Evolutionary conservation across 2,113 vertebrate species (phyloP).

Genomic region (Vombatus ursinus): DNA sequence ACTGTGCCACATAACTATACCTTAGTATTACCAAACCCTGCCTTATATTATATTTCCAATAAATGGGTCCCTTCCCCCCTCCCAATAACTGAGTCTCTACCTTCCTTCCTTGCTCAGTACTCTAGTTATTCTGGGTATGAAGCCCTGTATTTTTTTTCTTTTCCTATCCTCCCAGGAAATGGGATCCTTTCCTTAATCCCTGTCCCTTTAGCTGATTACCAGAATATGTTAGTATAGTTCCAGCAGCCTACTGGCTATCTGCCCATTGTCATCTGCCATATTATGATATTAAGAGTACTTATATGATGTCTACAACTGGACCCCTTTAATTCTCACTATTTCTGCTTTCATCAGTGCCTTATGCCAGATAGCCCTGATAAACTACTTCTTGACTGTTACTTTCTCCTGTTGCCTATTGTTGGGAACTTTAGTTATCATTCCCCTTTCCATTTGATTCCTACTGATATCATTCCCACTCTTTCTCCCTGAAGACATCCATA

Average conservation of each 20-base stretch:
- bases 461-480: background rate
- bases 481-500: background rate
- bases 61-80: background rate
- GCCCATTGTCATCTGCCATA: no score
- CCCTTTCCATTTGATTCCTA: background rate
- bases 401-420: background rate
- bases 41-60: background rate
- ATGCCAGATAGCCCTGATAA: background rate
- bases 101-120: no score
- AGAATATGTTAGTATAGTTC: no score
- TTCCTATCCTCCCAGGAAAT: no score
- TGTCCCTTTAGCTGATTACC: no score
- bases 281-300: no score
- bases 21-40: background rate
- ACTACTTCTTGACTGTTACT: background rate
- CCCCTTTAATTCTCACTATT: background rate
- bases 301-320: background rate
- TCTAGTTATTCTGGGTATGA: no score
- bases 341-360: background rate
- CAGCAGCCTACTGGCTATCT: no score
- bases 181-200: no score
- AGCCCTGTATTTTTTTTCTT: no score
- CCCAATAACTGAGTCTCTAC: background rate
- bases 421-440: background rate
- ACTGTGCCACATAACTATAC: background rate